Evolutionary conservation across 2,888 invertebrate genomes (phyloP), one percentile per base, ranked within the genome.

Genomic region (Leucania comma): DNA sequence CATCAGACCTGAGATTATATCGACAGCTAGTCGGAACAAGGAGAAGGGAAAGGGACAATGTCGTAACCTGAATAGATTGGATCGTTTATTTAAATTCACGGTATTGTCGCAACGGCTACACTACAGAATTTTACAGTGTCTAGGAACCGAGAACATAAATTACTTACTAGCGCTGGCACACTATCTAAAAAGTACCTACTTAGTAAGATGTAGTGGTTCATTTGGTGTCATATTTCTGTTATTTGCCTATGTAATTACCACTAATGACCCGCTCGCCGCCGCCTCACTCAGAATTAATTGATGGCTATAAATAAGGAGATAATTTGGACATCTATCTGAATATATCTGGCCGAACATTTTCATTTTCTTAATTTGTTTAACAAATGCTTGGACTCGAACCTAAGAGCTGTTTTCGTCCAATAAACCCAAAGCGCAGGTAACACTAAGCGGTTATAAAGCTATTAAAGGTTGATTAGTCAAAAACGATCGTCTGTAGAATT

Each of bases 11-110:
- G 67, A 68, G 78, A 80, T 83, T 65, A 73, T 62, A 82, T 80
- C 79, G 70, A 75, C 71, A 78, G 71, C 62, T 69, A 69, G 70
- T 76, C 70, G 69, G 72, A 75, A 82, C 82, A 85, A 76, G 75
- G 81, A 85, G 78, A 88, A 87, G 86, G 84, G 89, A 88, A 89
- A 86, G 84, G 87, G 81, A 85, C 84, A 84, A 84, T 87, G 84
- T 89, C 78, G 85, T 81, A 88, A 89, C 83, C 85, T 71, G 74
- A 86, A 86, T 84, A 75, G 81, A 84, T 83, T 79, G 76, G 80
- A 71, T 79, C 83, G 85, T 84, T 88, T 88, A 88, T 86, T 86
- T 84, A 83, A 80, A 83, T 76, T 75, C 73, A 83, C 67, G 75
- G 70, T 74, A 76, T 79, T 82, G 79, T 81, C 81, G 84, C 82